A percentile compares a stretch with the other conserved stretches of the same genome.
phyloP scores from a whole-genome alignment of 2,888 invertebrate genomes.

The Meteorus cinctellus region DNA sequence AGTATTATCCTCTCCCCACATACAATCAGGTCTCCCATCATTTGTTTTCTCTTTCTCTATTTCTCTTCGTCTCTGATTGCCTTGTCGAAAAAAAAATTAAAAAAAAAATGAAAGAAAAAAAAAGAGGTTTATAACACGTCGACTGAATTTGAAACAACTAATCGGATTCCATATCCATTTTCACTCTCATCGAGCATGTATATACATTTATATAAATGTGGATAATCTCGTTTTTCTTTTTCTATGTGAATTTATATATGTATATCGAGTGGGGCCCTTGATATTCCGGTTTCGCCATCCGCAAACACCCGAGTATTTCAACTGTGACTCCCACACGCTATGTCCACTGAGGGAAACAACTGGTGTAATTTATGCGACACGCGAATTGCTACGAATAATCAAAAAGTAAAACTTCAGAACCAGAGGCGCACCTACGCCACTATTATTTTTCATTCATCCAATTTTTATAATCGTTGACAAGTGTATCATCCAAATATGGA shows the following conservation, averaged over 20 bases:
- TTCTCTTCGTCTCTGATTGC: constrained; percentile 16
- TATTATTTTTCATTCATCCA: neutral
- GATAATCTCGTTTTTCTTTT: neutral
- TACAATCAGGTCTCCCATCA: neutral
- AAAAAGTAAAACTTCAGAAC: neutral
- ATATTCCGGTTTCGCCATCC: constrained; percentile 6
- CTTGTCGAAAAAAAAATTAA: constrained; percentile 15
- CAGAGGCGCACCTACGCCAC: neutral
- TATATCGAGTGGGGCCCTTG: constrained; percentile 8
- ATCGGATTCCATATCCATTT: constrained; percentile 34
- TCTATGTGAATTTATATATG: neutral
- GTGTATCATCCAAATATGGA: neutral
- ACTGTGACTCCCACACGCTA: constrained; percentile 37
- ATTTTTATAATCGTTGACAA: neutral
- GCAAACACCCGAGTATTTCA: neutral
- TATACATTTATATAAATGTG: neutral
- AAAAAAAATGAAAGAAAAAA: neutral
- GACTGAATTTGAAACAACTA: constrained; percentile 24
- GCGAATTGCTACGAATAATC: constrained; percentile 29
- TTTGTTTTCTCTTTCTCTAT: constrained; percentile 6
- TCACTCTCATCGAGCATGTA: constrained; percentile 21
- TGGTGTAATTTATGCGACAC: constrained; percentile 34
- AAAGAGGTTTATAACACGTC: constrained; percentile 12
- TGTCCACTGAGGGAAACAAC: constrained; percentile 23
- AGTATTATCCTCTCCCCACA: neutral